A percentile compares a stretch with the other conserved stretches of the same genome.
Conservation (phyloP, 2,797 vertebrate genomes). For the Graptemys geographica region DNA sequence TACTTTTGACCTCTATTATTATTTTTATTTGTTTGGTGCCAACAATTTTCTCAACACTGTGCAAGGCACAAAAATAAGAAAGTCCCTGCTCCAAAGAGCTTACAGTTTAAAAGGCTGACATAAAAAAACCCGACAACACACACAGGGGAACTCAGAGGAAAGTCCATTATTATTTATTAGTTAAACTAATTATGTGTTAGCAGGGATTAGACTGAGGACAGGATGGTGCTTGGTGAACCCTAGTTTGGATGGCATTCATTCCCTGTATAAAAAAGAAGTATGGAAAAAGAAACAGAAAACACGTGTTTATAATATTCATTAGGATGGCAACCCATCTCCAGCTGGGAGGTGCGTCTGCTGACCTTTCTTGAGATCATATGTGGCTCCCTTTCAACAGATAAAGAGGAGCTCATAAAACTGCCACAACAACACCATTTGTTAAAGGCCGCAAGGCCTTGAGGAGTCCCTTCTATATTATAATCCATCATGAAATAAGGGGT, state of each 20-base stretch:
- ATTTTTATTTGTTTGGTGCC: background rate
- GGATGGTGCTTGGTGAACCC: accelerated
- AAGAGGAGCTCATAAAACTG: background rate
- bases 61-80: background rate
- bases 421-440: accelerated
- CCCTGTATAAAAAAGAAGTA: accelerated
- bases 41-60: background rate
- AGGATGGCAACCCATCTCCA: background rate
- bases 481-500: accelerated
- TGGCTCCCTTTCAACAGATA: accelerated
- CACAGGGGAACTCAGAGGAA: background rate
- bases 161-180: background rate
- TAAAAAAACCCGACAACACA: background rate
- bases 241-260: accelerated
- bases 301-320: accelerated
- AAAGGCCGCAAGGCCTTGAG: accelerated
- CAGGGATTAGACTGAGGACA: background rate
- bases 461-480: accelerated
- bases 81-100: background rate
- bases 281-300: too few species aligned
- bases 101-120: background rate
- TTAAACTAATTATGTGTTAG: background rate
- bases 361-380: background rate
- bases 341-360: background rate
- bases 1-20: background rate